Evolutionary conservation across 64 coral and sea anemone genomes (phyloP).

Genomic region (Porites australiensis): DNA sequence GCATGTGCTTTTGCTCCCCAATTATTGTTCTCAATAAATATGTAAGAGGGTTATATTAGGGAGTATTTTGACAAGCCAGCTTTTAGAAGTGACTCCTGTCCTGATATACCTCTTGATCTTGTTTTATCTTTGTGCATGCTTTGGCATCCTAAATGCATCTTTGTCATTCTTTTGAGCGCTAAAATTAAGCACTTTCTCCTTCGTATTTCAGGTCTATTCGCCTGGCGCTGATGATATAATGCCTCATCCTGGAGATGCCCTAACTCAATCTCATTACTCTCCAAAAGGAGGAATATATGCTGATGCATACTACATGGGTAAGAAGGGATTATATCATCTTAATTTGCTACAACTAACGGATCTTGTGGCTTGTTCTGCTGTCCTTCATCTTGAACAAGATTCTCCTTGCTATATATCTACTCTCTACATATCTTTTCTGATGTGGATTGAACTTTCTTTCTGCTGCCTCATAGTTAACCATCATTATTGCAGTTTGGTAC

Average conservation of each 20-base stretch:
- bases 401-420: conserved; percentile 15
- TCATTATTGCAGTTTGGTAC: not conserved
- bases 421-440: not conserved
- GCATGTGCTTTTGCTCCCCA: conserved; percentile 68
- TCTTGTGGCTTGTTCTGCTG: conserved; percentile 23
- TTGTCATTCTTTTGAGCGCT: conserved; percentile 70
- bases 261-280: conserved; percentile 94
- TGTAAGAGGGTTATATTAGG: conserved; percentile 3
- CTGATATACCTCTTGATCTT: conserved; percentile 49
- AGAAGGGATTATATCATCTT: conserved; percentile 44
- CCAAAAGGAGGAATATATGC: conserved; percentile 93
- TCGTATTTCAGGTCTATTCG: conserved; percentile 84
- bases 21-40: conserved; percentile 51
- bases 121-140: conserved; percentile 43
- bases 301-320: conserved; percentile 95
- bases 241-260: conserved; percentile 90
- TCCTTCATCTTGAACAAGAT: conserved; percentile 8
- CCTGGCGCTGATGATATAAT: conserved; percentile 97
- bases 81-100: conserved; percentile 36
- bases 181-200: conserved; percentile 69
- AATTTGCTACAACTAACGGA: not conserved
- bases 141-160: conserved; percentile 42
- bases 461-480: not conserved
- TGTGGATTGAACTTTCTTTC: not conserved
- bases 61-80: conserved; percentile 31